Evolutionary conservation across 2,113 vertebrate species (phyloP).

Genomic region (Trinectes maculatus): DNA sequence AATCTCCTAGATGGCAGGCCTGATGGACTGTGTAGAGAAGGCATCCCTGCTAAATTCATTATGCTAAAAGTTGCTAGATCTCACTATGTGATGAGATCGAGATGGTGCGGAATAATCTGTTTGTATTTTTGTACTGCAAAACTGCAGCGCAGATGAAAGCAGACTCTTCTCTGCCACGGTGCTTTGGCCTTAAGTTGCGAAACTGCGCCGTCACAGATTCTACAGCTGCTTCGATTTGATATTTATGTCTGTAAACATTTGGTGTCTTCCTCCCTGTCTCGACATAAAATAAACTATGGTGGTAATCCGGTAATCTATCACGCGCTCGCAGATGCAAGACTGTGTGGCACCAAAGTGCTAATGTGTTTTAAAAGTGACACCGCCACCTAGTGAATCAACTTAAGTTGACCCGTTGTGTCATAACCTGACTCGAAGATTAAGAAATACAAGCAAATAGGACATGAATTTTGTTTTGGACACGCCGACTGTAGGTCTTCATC

Average conservation of each 20-base stretch:
- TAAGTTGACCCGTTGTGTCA: conserved; percentile 7
- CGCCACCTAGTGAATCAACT: conserved; percentile 61
- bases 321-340: background rate
- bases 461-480: conserved; percentile 11
- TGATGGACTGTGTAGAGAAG: conserved; percentile 76
- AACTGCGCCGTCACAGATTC: too few species aligned
- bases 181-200: too few species aligned
- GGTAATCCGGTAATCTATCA: background rate
- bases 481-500: too few species aligned
- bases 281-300: too few species aligned
- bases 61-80: conserved; percentile 79
- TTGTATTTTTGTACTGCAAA: conserved; percentile 36
- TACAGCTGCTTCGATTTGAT: too few species aligned
- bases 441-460: background rate
- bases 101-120: conserved; percentile 31
- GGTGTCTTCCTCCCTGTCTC: too few species aligned
- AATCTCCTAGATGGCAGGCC: conserved; percentile 78
- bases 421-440: conserved; percentile 1
- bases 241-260: too few species aligned
- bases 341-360: too few species aligned
- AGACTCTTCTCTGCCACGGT: too few species aligned
- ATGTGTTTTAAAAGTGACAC: conserved; percentile 55
- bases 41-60: conserved; percentile 79
- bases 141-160: background rate
- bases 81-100: conserved; percentile 69